phyloP scores from a whole-genome alignment of 2,888 invertebrate genomes.

The Mycalesis mineus region DNA sequence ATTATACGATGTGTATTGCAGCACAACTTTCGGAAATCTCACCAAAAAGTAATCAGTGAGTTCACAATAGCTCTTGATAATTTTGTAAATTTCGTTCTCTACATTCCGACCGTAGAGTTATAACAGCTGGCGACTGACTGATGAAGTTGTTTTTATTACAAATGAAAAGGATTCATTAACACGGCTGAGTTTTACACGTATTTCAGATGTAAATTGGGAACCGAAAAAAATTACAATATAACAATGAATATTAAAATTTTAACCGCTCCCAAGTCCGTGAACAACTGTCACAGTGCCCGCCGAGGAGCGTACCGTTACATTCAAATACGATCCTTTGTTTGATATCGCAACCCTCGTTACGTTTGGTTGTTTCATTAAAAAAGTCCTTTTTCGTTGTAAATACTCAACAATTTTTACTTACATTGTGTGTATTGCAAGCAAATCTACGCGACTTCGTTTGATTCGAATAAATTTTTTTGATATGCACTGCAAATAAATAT shows the following conservation, averaged over 20 bases:
- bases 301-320: neutral
- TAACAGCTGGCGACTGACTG: neutral
- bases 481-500: neutral
- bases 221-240: slow-evolving; percentile 1
- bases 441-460: neutral
- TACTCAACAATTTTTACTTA: neutral
- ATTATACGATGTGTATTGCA: too few species aligned
- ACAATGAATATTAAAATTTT: slow-evolving; percentile 13
- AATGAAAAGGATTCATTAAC: slow-evolving; percentile 7
- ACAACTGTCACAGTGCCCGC: slow-evolving; percentile 4
- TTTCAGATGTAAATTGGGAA: neutral
- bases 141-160: neutral
- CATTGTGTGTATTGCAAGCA: too few species aligned
- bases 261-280: neutral
- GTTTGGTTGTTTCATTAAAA: neutral
- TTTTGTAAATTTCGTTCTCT: neutral
- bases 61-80: neutral
- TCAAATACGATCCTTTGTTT: slow-evolving; percentile 2
- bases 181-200: neutral
- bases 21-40: too few species aligned
- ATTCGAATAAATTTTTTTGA: neutral
- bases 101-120: neutral
- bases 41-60: neutral
- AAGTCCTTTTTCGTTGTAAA: neutral
- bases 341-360: neutral